Percentiles rank a stretch among this genome's conserved stretches.
Conservation (phyloP, 2,888 invertebrate species). For the Atethmia centrago region DNA sequence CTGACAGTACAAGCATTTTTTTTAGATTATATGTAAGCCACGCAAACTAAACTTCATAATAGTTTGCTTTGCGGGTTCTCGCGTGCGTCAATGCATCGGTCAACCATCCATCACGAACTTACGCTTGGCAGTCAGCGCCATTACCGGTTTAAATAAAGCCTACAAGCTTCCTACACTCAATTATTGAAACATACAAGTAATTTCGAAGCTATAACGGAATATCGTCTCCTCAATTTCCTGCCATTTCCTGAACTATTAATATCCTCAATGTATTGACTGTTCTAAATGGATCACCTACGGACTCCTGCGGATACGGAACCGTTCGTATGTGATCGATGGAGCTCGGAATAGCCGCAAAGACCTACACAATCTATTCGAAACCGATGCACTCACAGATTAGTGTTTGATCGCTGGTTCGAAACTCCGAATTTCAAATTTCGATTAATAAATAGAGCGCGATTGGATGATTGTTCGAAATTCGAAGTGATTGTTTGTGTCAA, state of each 20-base stretch:
- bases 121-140: not conserved
- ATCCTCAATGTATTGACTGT: constrained; percentile 50
- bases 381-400: constrained; percentile 31
- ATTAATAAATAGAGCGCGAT: constrained; percentile 36
- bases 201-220: constrained; percentile 11
- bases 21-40: not conserved
- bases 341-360: constrained; percentile 37
- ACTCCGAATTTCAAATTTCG: constrained; percentile 21
- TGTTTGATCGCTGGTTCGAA: constrained; percentile 39
- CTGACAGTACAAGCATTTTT: not conserved
- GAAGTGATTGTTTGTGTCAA: constrained; percentile 27
- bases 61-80: not conserved
- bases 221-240: constrained; percentile 13
- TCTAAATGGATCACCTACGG: constrained; percentile 52
- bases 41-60: not conserved
- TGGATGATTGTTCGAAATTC: constrained; percentile 30
- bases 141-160: not conserved
- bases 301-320: constrained; percentile 46
- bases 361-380: constrained; percentile 38
- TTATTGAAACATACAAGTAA: constrained; percentile 11
- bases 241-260: constrained; percentile 50
- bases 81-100: not conserved
- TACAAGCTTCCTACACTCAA: constrained; percentile 5
- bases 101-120: not conserved
- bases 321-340: constrained; percentile 57